Evolutionary conservation across 2,113 vertebrate species (phyloP).

Genomic region (Tenebrosternarchus preto): DNA sequence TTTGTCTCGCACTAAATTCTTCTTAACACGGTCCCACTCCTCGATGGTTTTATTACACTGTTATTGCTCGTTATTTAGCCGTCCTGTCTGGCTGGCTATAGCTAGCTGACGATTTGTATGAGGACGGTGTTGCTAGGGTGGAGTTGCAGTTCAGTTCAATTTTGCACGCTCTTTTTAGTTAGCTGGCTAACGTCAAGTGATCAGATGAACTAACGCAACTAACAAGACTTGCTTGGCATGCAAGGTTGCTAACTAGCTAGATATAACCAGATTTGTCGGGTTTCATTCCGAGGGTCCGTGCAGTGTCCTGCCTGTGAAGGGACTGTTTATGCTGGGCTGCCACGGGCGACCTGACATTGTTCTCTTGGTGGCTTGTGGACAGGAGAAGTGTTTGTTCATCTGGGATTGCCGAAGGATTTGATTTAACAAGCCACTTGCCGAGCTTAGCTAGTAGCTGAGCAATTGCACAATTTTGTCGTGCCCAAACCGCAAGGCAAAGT

Average conservation of each 20-base stretch:
- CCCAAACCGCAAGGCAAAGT: background rate
- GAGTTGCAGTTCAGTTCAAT: conserved; percentile 46
- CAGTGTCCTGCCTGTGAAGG: background rate
- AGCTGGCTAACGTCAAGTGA: background rate
- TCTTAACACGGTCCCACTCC: no score
- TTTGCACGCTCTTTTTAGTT: conserved; percentile 27
- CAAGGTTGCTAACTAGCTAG: conserved; percentile 13
- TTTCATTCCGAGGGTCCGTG: background rate
- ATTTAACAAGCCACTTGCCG: background rate
- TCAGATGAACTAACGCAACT: background rate
- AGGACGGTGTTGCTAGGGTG: conserved; percentile 25
- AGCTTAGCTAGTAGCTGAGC: no score
- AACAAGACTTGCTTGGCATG: no score
- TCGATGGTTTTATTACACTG: background rate
- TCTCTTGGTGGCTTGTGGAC: background rate
- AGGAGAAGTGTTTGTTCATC: background rate
- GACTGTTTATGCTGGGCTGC: background rate
- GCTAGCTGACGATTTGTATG: background rate
- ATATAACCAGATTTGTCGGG: background rate
- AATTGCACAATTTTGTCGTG: conserved; percentile 1
- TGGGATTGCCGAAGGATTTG: background rate
- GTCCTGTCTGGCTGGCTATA: background rate
- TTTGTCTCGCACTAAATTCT: background rate
- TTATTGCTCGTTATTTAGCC: background rate
- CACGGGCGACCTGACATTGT: background rate